Evolutionary conservation across 2,113 vertebrate genomes (phyloP).

Genomic region (Boleophthalmus pectinirostris): DNA sequence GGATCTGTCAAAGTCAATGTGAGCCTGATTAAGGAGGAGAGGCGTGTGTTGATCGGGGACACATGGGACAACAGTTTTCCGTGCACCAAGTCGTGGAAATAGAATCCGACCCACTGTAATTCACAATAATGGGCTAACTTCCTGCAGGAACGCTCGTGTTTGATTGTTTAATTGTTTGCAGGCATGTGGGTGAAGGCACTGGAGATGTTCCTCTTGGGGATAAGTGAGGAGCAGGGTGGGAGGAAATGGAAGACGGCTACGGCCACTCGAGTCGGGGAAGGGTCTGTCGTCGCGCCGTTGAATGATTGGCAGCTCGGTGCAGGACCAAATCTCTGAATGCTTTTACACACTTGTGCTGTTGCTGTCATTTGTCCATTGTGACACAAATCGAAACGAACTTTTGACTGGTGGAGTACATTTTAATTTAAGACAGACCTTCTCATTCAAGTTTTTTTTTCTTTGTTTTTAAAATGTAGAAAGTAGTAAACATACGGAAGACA

Average conservation of each 20-base stretch:
- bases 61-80: slow-evolving; percentile 40
- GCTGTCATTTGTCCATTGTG: not conserved
- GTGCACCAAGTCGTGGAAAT: slow-evolving; percentile 52
- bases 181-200: slow-evolving; percentile 56
- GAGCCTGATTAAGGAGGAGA: slow-evolving; percentile 41
- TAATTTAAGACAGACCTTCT: too few relatives aligned
- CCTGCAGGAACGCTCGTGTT: slow-evolving; percentile 51
- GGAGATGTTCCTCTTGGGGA: slow-evolving; percentile 44
- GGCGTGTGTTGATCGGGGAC: slow-evolving; percentile 54
- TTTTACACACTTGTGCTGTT: not conserved
- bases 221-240: slow-evolving; percentile 50
- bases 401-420: too few relatives aligned
- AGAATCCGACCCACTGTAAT: slow-evolving; percentile 60
- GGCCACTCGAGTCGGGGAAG: slow-evolving; percentile 5
- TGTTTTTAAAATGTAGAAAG: too few relatives aligned
- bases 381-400: not conserved
- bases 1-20: slow-evolving; percentile 44
- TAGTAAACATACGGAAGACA: too few relatives aligned
- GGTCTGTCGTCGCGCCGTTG: slow-evolving; percentile 3
- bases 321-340: not conserved
- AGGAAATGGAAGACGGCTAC: slow-evolving; percentile 31
- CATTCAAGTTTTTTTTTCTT: too few relatives aligned
- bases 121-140: slow-evolving; percentile 62
- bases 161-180: slow-evolving; percentile 74
- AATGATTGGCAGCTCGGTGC: slow-evolving; percentile 9